Percentiles rank a stretch among this genome's conserved stretches.
Evolutionary conservation across 1,140 invertebrate species (phyloP).

Genomic region (Amyelois transitella): DNA sequence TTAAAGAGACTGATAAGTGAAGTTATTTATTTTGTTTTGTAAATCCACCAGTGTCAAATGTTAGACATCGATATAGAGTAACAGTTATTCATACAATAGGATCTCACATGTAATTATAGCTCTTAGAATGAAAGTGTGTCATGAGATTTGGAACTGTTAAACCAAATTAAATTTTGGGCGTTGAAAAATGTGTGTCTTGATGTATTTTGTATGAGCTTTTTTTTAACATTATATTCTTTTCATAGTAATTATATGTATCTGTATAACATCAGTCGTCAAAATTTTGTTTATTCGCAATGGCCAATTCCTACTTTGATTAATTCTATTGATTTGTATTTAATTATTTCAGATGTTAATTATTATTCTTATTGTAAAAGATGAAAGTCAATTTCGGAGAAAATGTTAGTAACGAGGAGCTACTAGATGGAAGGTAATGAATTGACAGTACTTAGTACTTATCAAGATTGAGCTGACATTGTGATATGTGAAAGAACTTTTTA

Average conservation of each 20-base stretch:
- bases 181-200: background rate
- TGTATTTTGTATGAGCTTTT: background rate
- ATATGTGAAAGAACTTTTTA: background rate
- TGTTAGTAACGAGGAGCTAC: background rate
- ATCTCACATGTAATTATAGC: slow-evolving; percentile 37
- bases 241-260: background rate
- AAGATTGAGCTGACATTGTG: background rate
- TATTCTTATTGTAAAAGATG: background rate
- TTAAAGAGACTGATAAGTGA: slow-evolving; percentile 70
- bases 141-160: background rate
- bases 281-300: background rate
- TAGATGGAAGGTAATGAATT: background rate
- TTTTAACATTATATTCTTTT: background rate
- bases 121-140: slow-evolving; percentile 18
- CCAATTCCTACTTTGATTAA: background rate
- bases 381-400: background rate
- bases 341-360: background rate
- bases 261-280: background rate
- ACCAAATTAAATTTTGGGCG: background rate
- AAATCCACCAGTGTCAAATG: slow-evolving; percentile 63
- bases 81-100: slow-evolving; percentile 27
- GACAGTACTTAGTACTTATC: background rate
- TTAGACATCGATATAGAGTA: slow-evolving; percentile 36
- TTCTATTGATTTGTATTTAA: background rate
- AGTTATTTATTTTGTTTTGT: slow-evolving; percentile 66